Percentiles rank a stretch among this genome's conserved stretches.
Conservation (phyloP, 2,888 invertebrate species). For the Palloptera scutellata region DNA sequence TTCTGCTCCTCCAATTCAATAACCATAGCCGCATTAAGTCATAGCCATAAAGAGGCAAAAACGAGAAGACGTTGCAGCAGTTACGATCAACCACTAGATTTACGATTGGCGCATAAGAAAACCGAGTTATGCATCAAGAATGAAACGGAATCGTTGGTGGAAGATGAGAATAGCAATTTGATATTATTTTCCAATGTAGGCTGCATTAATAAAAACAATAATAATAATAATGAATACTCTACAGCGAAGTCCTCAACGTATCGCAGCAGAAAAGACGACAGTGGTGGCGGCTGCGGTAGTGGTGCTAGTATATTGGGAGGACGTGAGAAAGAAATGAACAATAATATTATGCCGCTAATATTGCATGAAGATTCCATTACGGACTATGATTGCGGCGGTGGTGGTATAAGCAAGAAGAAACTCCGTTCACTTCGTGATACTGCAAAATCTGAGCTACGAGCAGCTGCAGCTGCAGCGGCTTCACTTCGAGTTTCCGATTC, state of each 20-base stretch:
- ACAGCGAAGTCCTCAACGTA: too few species aligned
- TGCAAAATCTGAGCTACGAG: slow-evolving; percentile 29
- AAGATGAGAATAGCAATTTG: slow-evolving; percentile 88
- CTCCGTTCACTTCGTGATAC: slow-evolving; percentile 29
- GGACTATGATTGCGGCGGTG: slow-evolving; percentile 11
- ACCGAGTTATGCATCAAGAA: slow-evolving; percentile 33
- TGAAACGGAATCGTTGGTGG: slow-evolving; percentile 53
- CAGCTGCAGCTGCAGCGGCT: slow-evolving; percentile 26
- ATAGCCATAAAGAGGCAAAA: slow-evolving; percentile 49
- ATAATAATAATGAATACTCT: slow-evolving; percentile 9
- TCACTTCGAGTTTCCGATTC: slow-evolving; percentile 31
- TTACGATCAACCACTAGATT: slow-evolving; percentile 84
- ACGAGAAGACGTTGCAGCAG: slow-evolving; percentile 50
- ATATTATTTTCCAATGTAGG: slow-evolving; percentile 50
- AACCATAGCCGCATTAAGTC: slow-evolving; percentile 41
- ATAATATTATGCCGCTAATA: slow-evolving; percentile 24
- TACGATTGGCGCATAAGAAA: slow-evolving; percentile 87
- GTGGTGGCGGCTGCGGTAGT: too few species aligned
- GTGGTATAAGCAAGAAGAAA: slow-evolving; percentile 19
- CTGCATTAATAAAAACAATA: slow-evolving; percentile 33
- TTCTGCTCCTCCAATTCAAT: slow-evolving; percentile 18
- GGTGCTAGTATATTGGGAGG: too few species aligned
- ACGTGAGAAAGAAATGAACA: slow-evolving; percentile 33
- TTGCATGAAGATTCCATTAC: slow-evolving; percentile 11
- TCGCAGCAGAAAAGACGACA: too few species aligned